Evolutionary conservation across 35 echinoderm and acorn worm genomes (phyloP), one percentile per base, ranked within the genome.

Genomic region (Heliocidaris tuberculata): DNA sequence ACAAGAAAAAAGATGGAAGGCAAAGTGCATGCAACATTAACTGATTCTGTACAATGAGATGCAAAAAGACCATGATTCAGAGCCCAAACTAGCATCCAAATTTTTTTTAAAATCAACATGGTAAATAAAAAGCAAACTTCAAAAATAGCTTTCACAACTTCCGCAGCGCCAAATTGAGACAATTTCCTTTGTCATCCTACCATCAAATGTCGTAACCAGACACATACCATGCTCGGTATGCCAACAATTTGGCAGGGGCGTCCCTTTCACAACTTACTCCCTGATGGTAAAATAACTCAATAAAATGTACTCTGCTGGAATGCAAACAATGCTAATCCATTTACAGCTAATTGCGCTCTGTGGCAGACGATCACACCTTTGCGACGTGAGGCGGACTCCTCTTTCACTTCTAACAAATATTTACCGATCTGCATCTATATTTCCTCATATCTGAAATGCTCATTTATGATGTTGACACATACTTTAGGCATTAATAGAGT

Each of bases 381-480:
- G 21, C 65, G 1, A 78, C 8, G 21, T 24, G 7, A 78, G 7
- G 65, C 65, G 8, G 21, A 24, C 4, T 78, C 27, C 27, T 21
- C 65, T 78, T 78, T 78, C 65, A 78, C 27, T 78, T 78, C 27
- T 78, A 27, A 78, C 27, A n/a, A n/a, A n/a, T n/a, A n/a, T n/a
- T n/a, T n/a, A n/a, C n/a, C n/a, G 65, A 78, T 78, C 21, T 78
- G 21, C 65, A 78, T 24, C 7, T 78, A 0, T n/a, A 78, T 78
- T 78, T 78, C 65, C 65, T 78, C 8, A 5, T 78, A 78, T 27
- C 11, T 12, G 52, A 12, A 56, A 56, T 78, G 65, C 65, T 78
- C 65, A 78, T 78, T 78, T n/a, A n/a, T 78, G 65, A n/a, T 78
- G 65, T 78, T 78, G 21, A n/a, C 65, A 78, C 65, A 78, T 78